Evolutionary conservation across 2,113 vertebrate species (phyloP).

Genomic region (Mohoua ochrocephala): DNA sequence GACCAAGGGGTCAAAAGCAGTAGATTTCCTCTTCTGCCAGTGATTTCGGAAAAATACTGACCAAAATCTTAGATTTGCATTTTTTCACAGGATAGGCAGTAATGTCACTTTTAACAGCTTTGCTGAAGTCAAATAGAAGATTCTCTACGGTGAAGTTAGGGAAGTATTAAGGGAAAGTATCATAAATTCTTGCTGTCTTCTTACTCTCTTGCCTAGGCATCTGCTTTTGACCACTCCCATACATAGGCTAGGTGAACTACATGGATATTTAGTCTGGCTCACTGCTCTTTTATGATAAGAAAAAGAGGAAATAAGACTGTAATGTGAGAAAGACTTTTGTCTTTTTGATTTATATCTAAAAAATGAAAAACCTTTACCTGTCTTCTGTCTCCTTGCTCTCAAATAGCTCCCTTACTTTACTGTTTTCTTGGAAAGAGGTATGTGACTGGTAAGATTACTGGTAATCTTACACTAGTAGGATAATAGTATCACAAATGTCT

Average conservation of each 20-base stretch:
- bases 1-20: background rate
- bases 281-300: background rate
- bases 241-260: background rate
- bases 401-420: constrained; percentile 46
- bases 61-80: background rate
- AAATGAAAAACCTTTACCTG: background rate
- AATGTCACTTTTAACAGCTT: background rate
- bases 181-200: background rate
- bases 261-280: background rate
- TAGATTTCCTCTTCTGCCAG: background rate
- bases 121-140: background rate
- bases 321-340: background rate
- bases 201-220: background rate
- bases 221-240: background rate
- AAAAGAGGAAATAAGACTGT: background rate
- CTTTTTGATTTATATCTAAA: background rate
- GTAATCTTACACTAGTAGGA: background rate
- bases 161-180: background rate
- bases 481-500: background rate
- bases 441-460: constrained; percentile 13
- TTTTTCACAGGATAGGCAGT: background rate
- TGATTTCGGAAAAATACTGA: background rate
- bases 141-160: background rate
- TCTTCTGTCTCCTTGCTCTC: constrained; percentile 38
- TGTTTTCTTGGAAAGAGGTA: constrained; percentile 50